Evolutionary conservation across 1,140 invertebrate genomes (phyloP), one percentile per base, ranked within the genome.

Genomic region (Monochamus saltuarius): DNA sequence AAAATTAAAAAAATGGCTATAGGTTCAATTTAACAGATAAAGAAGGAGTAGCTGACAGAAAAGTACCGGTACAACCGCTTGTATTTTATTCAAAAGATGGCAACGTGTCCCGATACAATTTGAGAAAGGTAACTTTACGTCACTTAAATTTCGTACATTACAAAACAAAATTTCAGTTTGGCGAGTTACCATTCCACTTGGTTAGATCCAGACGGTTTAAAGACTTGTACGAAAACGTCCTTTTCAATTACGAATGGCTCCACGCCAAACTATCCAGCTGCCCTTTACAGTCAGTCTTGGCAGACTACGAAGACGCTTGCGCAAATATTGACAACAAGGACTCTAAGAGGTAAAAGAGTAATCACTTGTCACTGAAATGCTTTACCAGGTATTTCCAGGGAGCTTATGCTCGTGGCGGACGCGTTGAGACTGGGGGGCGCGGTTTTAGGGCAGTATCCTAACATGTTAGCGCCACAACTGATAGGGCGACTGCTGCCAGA

Each of bases 201-300:
- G 87, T 98, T 0, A 82, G 95, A 11, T 90, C 95, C 0, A 86
- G 90, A 53, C 85, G 96, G 19, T 96, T 95, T 71, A 90, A 92
- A 58, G 95, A 98, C 78, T 80, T 99, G 0, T 97, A 96, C 75
- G 87, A 91, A 50, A 86, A 96, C 70, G 95, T 98, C 8, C 82
- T 99, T 0, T 99, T 99, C 78, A 98, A 98, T 78, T 99, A 98
- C 74, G 88, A 95, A 64, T 99, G 96, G 94, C 81, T 99, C 0
- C 94, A 98, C 74, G 95, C 95, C 0, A 99, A 99, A 77, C 79
- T 99, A 1, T 91, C 89, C 60, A 94, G 93, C 61, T 98, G 96
- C 75, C 95, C 97, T 1, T 81, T 99, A 1, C 96, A 97, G 81
- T 88, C 94, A 0, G 89, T 98, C 1, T 79, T 99, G 8, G 90